Percentiles rank a stretch among this genome's conserved stretches.
Evolutionary conservation across 2,888 invertebrate species (phyloP).

Genomic region (Mantis religiosa): DNA sequence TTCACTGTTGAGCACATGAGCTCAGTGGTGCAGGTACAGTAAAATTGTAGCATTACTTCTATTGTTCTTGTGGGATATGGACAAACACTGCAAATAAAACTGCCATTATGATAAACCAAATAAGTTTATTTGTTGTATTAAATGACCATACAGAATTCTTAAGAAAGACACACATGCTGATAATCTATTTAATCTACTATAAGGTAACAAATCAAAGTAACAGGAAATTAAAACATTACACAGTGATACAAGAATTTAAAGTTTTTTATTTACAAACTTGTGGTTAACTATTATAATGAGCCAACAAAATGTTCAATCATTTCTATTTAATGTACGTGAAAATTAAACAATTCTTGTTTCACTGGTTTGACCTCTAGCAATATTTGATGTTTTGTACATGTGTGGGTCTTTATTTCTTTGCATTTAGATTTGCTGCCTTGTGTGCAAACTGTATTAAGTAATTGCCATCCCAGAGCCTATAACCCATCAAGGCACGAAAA

Average conservation of each 20-base stretch:
- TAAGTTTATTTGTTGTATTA: not conserved
- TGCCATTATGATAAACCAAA: not conserved
- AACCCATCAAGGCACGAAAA: not conserved
- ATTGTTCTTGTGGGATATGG: not conserved
- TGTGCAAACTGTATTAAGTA: not conserved
- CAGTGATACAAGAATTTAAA: not conserved
- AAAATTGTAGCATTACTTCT: too few species aligned
- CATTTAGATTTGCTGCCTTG: not conserved
- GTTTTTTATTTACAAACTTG: too few species aligned
- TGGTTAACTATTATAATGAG: too few species aligned
- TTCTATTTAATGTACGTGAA: not conserved
- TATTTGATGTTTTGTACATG: not conserved
- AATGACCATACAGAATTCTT: not conserved
- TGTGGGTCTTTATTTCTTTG: not conserved
- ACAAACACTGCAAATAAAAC: not conserved
- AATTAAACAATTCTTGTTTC: not conserved
- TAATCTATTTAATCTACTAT: not conserved
- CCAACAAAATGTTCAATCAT: not conserved
- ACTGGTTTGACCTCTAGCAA: not conserved
- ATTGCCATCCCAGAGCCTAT: not conserved
- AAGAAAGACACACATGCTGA: conserved; percentile 2
- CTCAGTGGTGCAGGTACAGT: too few species aligned
- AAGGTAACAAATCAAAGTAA: not conserved
- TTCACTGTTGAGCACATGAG: too few species aligned
- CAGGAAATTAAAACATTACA: not conserved